A percentile compares a stretch with the other conserved stretches of the same genome.
phyloP scores from a whole-genome alignment of 2,113 vertebrate genomes.

The Mionectes macconnelli region DNA sequence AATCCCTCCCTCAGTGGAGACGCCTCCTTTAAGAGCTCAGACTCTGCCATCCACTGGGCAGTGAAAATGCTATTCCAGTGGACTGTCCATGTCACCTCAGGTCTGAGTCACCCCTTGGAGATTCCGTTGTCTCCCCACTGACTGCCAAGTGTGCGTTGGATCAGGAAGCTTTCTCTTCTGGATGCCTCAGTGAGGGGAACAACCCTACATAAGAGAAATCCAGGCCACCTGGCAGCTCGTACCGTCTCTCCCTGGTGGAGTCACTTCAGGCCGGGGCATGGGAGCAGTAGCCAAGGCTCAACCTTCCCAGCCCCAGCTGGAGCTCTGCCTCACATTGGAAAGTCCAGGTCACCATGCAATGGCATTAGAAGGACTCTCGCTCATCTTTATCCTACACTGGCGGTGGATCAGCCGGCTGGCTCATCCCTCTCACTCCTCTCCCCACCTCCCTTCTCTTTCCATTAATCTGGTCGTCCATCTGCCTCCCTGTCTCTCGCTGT shows the following conservation, averaged over 20 bases:
- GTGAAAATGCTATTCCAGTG: background rate
- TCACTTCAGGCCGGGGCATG: background rate
- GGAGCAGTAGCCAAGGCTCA: background rate
- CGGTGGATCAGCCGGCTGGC: background rate
- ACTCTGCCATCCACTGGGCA: background rate
- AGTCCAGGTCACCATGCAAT: background rate
- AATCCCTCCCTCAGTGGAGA: background rate
- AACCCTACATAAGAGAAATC: background rate
- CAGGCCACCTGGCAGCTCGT: background rate
- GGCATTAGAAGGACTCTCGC: background rate
- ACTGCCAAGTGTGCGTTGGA: background rate
- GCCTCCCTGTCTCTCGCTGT: background rate
- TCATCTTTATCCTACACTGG: background rate
- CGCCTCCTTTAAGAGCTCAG: background rate
- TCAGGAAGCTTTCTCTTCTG: background rate
- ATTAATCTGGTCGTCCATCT: slow-evolving; percentile 36
- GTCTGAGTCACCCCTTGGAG: background rate
- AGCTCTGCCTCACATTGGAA: background rate
- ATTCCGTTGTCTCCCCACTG: background rate
- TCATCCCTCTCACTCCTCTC: background rate
- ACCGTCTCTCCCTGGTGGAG: background rate
- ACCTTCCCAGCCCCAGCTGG: background rate
- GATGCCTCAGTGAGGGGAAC: background rate
- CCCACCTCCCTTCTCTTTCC: background rate
- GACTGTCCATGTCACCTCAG: background rate